Conservation (phyloP, 2,888 invertebrate species). For the Agrilus biguttatus region DNA sequence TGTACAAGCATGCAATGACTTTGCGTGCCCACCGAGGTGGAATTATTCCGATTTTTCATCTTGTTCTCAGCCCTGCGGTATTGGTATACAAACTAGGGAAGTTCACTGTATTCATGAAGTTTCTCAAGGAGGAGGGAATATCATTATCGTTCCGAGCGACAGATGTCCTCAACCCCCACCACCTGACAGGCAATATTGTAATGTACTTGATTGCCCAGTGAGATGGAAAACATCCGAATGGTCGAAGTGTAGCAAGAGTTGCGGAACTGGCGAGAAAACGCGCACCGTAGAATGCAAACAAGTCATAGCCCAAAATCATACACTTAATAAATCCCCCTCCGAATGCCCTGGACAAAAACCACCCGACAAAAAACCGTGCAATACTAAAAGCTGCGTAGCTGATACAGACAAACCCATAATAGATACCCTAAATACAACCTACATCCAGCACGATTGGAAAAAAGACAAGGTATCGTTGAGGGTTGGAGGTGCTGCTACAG, state of each 20-base stretch:
- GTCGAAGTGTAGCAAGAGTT: constrained; percentile 86
- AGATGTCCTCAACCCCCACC: constrained; percentile 89
- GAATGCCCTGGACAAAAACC: constrained; percentile 67
- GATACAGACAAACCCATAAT: constrained; percentile 61
- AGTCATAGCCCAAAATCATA: constrained; percentile 84
- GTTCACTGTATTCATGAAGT: constrained; percentile 80
- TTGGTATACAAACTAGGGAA: constrained; percentile 82
- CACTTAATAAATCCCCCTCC: constrained; percentile 60
- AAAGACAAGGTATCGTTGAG: constrained; percentile 72
- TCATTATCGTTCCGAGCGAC: constrained; percentile 82
- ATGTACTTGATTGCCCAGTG: constrained; percentile 83
- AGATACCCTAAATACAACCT: constrained; percentile 65
- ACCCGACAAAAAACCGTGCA: constrained; percentile 68
- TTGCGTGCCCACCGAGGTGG: constrained; percentile 92
- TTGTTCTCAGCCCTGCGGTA: constrained; percentile 88
- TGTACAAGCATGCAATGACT: constrained; percentile 84
- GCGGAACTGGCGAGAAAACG: constrained; percentile 80
- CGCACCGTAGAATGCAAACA: constrained; percentile 80
- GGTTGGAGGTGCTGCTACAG: constrained; percentile 80
- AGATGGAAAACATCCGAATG: constrained; percentile 79
- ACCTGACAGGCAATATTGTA: constrained; percentile 79
- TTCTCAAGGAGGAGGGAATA: constrained; percentile 74
- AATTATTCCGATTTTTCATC: constrained; percentile 78
- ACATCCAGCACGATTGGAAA: constrained; percentile 69
- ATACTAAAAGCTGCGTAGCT: constrained; percentile 62